These are phyloP conservation scores for Hippopotamus amphibius DNA, from an alignment of 2,113 vertebrate genomes.

Conservation along the genomic window DNA sequence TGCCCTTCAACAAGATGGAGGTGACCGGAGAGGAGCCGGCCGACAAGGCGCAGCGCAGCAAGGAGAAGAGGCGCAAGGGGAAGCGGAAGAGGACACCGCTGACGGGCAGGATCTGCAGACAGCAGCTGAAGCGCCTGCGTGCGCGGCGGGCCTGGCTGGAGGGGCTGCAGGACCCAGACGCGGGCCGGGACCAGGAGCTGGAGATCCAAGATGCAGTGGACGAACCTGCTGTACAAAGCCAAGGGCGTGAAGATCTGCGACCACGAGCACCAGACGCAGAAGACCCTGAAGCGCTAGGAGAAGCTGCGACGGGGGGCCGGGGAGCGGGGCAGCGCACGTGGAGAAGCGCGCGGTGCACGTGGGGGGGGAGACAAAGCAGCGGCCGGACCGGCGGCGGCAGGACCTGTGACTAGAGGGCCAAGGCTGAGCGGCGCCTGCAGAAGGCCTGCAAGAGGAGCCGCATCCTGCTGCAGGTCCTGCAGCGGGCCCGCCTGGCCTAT, in stretches of 20 bases:
- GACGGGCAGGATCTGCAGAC: slow-evolving; percentile 95
- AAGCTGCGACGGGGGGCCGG: slow-evolving; percentile 79
- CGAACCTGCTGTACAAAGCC: slow-evolving; percentile 93
- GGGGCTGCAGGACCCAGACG: slow-evolving; percentile 89
- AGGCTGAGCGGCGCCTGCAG: slow-evolving; percentile 89
- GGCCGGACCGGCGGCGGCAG: slow-evolving; percentile 92
- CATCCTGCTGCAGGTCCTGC: slow-evolving; percentile 92
- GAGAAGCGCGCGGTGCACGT: slow-evolving; percentile 86
- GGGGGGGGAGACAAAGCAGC: slow-evolving; percentile 92
- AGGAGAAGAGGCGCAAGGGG: slow-evolving; percentile 87
- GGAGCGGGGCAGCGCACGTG: slow-evolving; percentile 83
- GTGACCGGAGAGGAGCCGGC: slow-evolving; percentile 86
- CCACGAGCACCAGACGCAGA: slow-evolving; percentile 89
- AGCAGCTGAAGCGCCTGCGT: slow-evolving; percentile 93
- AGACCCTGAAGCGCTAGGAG: slow-evolving; percentile 93
- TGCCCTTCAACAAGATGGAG: slow-evolving; percentile 93
- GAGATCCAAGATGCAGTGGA: slow-evolving; percentile 94
- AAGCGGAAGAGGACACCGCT: slow-evolving; percentile 90
- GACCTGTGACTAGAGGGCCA: slow-evolving; percentile 89
- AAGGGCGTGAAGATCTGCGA: slow-evolving; percentile 95
- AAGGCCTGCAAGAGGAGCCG: slow-evolving; percentile 92
- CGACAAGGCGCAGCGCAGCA: slow-evolving; percentile 87
- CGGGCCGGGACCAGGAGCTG: slow-evolving; percentile 89
- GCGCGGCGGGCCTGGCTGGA: slow-evolving; percentile 90
- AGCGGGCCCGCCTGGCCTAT: slow-evolving; percentile 84